phyloP scores from a whole-genome alignment of 2,797 vertebrate species.

The Chelidonichthys spinosus region DNA sequence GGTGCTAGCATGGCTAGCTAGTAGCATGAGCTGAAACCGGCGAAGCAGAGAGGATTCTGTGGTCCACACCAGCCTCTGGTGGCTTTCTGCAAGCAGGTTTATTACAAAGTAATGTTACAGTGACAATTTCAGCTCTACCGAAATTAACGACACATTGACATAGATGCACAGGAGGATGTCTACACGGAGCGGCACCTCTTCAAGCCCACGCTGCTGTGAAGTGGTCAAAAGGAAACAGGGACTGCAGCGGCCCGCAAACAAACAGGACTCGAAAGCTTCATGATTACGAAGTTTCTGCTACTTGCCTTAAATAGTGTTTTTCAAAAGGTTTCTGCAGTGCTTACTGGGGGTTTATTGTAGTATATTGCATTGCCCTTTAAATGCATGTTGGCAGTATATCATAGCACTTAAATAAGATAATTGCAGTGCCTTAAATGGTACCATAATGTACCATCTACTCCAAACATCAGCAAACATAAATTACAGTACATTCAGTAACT shows the following conservation, averaged over 20 bases:
- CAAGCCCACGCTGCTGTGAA: slow-evolving; percentile 81
- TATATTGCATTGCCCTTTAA: slow-evolving; percentile 86
- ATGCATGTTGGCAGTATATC: slow-evolving; percentile 88
- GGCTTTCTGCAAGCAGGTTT: slow-evolving; percentile 96
- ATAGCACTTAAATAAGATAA: slow-evolving; percentile 89
- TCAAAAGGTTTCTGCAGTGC: slow-evolving; percentile 80
- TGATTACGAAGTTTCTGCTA: slow-evolving; percentile 76
- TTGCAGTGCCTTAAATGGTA: slow-evolving; percentile 80
- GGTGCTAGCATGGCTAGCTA: neutral
- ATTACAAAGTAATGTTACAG: slow-evolving; percentile 94
- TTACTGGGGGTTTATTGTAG: slow-evolving; percentile 74
- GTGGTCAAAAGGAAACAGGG: slow-evolving; percentile 76
- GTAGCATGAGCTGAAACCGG: neutral
- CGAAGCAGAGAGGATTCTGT: slow-evolving; percentile 31
- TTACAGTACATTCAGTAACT: slow-evolving; percentile 92
- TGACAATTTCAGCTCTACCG: slow-evolving; percentile 94
- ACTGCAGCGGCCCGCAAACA: slow-evolving; percentile 81
- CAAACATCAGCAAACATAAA: slow-evolving; percentile 84
- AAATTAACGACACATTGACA: slow-evolving; percentile 92
- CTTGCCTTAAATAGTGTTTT: slow-evolving; percentile 71
- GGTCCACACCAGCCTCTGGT: slow-evolving; percentile 68
- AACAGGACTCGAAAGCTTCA: slow-evolving; percentile 82
- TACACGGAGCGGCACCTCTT: slow-evolving; percentile 84
- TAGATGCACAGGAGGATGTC: slow-evolving; percentile 89
- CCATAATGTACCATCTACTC: slow-evolving; percentile 79